A percentile compares a stretch with the other conserved stretches of the same genome.
These are phyloP conservation scores for Myotis pilosus DNA, from an alignment of 2,797 vertebrate species.

Conservation along the genomic window DNA sequence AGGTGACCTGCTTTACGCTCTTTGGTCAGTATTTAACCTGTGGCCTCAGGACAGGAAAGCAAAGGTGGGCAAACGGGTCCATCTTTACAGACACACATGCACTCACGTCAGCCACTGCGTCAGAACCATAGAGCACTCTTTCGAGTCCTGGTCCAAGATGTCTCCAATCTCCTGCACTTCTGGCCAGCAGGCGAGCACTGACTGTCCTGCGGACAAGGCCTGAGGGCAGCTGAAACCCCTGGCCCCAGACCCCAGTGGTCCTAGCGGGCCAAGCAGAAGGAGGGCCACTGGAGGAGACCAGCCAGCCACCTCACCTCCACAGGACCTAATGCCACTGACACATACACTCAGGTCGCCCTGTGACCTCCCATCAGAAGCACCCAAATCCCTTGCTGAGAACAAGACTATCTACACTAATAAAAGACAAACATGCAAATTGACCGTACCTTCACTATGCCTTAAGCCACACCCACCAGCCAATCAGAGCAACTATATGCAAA, in stretches of 20 bases:
- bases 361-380: neutral
- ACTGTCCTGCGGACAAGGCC: neutral
- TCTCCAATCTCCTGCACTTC: neutral
- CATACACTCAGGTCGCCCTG: neutral
- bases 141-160: accelerated
- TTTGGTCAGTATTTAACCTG: too few species aligned
- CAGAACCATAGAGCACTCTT: accelerated
- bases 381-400: neutral
- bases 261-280: neutral
- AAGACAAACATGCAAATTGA: too few species aligned
- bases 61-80: neutral
- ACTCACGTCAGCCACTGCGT: neutral
- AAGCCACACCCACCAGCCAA: too few species aligned
- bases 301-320: too few species aligned
- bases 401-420: neutral
- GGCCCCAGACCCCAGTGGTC: neutral
- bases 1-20: neutral
- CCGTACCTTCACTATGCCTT: too few species aligned
- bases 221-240: too few species aligned
- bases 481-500: too few species aligned
- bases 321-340: accelerated
- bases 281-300: neutral
- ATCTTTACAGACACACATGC: neutral
- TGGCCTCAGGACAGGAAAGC: neutral
- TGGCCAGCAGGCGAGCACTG: neutral